Percentiles rank a stretch among this genome's conserved stretches.
These are phyloP conservation scores for Epicauta chinensis DNA, from an alignment of 1,140 invertebrate genomes.

Conservation along the genomic window DNA sequence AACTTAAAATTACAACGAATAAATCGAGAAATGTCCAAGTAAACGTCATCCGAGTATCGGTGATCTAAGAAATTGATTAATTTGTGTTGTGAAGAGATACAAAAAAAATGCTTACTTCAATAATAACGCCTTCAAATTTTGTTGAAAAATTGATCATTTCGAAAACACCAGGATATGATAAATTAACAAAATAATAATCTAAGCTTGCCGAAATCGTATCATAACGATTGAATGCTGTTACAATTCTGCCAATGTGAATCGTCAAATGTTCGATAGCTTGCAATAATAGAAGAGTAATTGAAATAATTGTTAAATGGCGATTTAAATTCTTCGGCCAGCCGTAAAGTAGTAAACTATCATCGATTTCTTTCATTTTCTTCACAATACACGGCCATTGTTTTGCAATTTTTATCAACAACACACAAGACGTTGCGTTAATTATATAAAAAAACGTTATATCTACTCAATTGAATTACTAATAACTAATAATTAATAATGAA, in stretches of 20 bases:
- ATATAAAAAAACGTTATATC: conserved; percentile 3
- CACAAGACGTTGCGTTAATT: background rate
- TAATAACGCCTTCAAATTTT: background rate
- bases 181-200: conserved; percentile 6
- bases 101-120: too few species aligned
- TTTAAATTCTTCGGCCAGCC: conserved; percentile 8
- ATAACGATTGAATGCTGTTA: background rate
- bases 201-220: conserved; percentile 1
- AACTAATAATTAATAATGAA: background rate
- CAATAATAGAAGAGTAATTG: background rate
- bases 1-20: conserved; percentile 6
- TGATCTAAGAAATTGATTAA: background rate
- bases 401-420: conserved; percentile 4
- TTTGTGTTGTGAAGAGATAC: too few species aligned
- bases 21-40: conserved; percentile 9
- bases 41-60: conserved; percentile 5
- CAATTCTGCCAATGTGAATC: background rate
- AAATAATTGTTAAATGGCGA: background rate
- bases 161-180: conserved; percentile 6
- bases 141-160: conserved; percentile 2
- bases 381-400: conserved; percentile 1
- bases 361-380: conserved; percentile 2
- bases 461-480: background rate
- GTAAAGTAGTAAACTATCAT: background rate
- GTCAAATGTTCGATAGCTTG: conserved; percentile 3